A percentile compares a stretch with the other conserved stretches of the same genome.
phyloP scores from a whole-genome alignment of 2,888 invertebrate genomes.

The Junonia oenone region DNA sequence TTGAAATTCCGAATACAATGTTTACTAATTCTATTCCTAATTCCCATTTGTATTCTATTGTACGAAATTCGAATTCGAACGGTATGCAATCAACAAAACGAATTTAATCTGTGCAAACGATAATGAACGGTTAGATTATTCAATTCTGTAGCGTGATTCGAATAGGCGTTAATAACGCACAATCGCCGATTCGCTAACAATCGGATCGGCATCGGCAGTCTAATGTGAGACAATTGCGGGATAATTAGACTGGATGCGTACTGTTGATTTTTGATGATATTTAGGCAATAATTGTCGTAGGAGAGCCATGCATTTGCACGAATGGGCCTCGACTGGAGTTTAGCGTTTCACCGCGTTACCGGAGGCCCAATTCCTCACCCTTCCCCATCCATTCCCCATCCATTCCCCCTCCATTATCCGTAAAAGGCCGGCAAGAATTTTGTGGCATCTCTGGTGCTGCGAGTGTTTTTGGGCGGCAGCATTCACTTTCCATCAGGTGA shows the following conservation, averaged over 20 bases:
- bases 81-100: constrained; percentile 1
- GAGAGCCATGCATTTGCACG: no score
- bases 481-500: no score
- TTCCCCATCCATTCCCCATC: no score
- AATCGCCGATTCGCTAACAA: not conserved
- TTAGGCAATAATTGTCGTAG: no score
- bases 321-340: no score
- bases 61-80: constrained; percentile 1
- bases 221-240: not conserved
- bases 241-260: not conserved
- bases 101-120: not conserved
- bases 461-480: no score
- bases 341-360: no score
- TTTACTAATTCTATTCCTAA: not conserved
- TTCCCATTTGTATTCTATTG: not conserved
- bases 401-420: no score
- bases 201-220: not conserved
- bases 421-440: no score
- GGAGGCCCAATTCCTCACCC: no score
- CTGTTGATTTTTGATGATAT: not conserved
- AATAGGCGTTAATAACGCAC: constrained; percentile 1
- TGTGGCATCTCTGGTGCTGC: no score
- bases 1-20: not conserved
- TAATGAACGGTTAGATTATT: constrained; percentile 2
- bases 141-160: not conserved